Evolutionary conservation across 2,113 vertebrate genomes (phyloP), one percentile per base, ranked within the genome.

Genomic region (Sturnira hondurensis): DNA sequence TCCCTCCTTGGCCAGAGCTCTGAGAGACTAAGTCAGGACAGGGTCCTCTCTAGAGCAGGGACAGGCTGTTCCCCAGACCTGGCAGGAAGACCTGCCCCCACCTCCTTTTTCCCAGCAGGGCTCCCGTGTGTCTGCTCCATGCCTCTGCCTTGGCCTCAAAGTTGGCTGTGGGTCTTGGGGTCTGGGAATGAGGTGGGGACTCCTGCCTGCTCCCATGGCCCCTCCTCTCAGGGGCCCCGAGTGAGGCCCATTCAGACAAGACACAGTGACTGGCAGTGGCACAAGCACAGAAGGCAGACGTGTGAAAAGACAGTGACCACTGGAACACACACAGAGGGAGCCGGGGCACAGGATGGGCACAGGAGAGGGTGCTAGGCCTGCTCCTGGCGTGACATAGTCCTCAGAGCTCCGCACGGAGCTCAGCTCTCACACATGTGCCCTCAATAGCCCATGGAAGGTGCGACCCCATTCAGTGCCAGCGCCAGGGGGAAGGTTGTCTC

Each of bases 141-240:
- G 20, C 20, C 5, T 16, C 3, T 22, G 58, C n/a, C 38, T 82
- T 33, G 52, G 45, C 50, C 50, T 77, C 45, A 22, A 4, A 4
- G 17, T 31, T 15, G 36, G 45, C n/a, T 10, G 50, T 4, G 16
- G 28, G 22, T 13, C 9, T 2, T 3, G 0, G 24, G 68, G 10
- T 45, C 47, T 3, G 12, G 9, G 17, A 61, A 45, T 12, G 15
- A 11, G 26, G 20, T 1, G 26, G 58, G 61, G 24, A 1, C 7
- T 45, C 0, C 13, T 10, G 38, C 4, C 71, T 2, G 4, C 0
- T 28, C 28, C 50, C 26, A 16, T 0, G 1, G 20, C 22, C 14
- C 10, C 71, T 43, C 38, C 31, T 86, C 47, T 58, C 36, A 14
- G 68, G 28, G 33, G 10, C 22, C 45, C 20, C 8, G 12, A 14